Evolutionary conservation across 2,113 vertebrate genomes (phyloP).

Genomic region (Hippocampus barbouri): DNA sequence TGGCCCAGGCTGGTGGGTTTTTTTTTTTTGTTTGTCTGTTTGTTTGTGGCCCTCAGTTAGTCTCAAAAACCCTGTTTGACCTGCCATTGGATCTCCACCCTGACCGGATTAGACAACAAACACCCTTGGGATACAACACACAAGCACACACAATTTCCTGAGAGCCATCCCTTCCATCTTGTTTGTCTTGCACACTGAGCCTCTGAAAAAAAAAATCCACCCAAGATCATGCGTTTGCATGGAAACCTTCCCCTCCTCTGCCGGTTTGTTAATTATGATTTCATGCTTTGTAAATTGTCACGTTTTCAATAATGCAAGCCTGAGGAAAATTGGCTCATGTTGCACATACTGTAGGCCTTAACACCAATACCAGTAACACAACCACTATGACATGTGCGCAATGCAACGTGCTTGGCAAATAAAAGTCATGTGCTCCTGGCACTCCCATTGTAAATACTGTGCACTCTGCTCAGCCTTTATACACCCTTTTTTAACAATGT

Average conservation of each 20-base stretch:
- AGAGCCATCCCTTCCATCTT: slow-evolving; percentile 42
- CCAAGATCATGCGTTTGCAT: neutral
- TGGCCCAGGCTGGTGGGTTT: neutral
- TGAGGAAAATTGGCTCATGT: slow-evolving; percentile 45
- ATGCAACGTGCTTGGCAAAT: slow-evolving; percentile 40
- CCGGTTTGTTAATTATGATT: slow-evolving; percentile 2
- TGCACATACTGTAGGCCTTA: slow-evolving; percentile 22
- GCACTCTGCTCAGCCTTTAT: slow-evolving; percentile 30
- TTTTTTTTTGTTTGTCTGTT: neutral
- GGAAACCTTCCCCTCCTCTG: neutral
- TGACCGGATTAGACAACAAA: slow-evolving; percentile 51
- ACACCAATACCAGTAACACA: neutral
- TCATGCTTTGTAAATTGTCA: slow-evolving; percentile 56
- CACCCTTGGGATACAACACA: neutral
- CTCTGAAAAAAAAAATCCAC: neutral
- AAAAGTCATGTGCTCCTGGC: slow-evolving; percentile 56
- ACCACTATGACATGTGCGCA: slow-evolving; percentile 28
- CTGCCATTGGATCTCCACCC: slow-evolving; percentile 52
- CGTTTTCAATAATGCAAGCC: slow-evolving; percentile 53
- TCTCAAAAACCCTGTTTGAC: slow-evolving; percentile 51
- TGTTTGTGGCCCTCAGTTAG: slow-evolving; percentile 35
- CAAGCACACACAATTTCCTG: slow-evolving; percentile 11
- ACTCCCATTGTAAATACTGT: slow-evolving; percentile 68
- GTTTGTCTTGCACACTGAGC: neutral
- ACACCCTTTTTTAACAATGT: neutral